phyloP scores from a whole-genome alignment of 2,797 vertebrate genomes.

The Muscicapa striata region DNA sequence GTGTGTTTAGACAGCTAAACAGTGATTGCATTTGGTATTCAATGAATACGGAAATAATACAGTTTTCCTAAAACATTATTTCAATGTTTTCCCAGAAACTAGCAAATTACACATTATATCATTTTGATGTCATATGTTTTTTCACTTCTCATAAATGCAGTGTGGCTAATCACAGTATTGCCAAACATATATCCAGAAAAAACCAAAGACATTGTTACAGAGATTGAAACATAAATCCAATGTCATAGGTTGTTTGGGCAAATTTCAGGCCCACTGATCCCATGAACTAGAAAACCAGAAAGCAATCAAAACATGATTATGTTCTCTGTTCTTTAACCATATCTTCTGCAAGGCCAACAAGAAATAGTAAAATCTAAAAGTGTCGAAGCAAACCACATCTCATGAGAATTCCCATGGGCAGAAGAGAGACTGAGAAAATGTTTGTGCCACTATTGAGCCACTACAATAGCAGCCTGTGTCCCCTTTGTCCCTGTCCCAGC shows the following conservation, averaged over 20 bases:
- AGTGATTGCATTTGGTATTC: neutral
- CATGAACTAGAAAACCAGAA: neutral
- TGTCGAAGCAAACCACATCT: neutral
- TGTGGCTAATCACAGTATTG: neutral
- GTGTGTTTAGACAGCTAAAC: neutral
- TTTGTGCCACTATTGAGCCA: neutral
- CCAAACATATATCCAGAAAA: neutral
- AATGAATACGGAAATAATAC: neutral
- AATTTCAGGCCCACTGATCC: neutral
- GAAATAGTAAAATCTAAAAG: neutral
- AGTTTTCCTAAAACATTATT: neutral
- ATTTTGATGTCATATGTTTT: neutral
- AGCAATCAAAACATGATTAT: rapidly evolving
- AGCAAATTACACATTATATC: neutral
- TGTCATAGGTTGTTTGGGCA: neutral
- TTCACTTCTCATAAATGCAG: neutral
- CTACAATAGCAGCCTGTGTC: neutral
- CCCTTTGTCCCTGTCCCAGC: neutral
- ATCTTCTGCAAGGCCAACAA: neutral
- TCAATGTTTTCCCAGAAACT: neutral
- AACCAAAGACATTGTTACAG: neutral
- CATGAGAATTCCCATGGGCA: neutral
- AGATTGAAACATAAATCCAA: neutral
- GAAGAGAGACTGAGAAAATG: neutral
- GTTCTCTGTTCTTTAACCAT: neutral